Evolutionary conservation across 92 coral and sea anemone species (phyloP).

Genomic region (Bergia puertoricense): DNA sequence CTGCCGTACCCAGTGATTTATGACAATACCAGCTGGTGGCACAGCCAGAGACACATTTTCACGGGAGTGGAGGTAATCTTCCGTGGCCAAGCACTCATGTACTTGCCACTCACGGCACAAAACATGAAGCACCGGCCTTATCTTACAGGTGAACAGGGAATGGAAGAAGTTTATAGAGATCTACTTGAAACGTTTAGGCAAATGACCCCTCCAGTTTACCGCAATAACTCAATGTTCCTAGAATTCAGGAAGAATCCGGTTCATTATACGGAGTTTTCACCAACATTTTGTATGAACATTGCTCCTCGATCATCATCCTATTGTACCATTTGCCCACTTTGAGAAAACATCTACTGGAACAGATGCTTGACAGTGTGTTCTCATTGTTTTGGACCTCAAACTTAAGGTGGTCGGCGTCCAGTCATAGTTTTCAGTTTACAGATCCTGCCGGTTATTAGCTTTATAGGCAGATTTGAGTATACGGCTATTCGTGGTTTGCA

Average conservation of each 20-base stretch:
- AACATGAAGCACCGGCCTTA: not conserved
- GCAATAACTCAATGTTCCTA: not conserved
- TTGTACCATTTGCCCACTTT: conserved; percentile 45
- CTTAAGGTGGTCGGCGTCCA: too few relatives aligned
- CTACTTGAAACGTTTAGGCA: not conserved
- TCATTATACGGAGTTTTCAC: not conserved
- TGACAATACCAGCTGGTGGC: conserved; percentile 41
- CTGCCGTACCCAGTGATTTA: conserved; percentile 27
- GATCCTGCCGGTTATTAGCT: too few relatives aligned
- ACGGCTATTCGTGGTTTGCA: too few relatives aligned
- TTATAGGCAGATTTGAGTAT: too few relatives aligned
- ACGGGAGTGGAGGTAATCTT: conserved; percentile 49
- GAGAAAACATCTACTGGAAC: not conserved
- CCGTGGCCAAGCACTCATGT: conserved; percentile 48
- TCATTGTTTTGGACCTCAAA: not conserved
- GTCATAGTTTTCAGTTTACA: too few relatives aligned
- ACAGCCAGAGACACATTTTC: conserved; percentile 24
- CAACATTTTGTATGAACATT: conserved; percentile 39
- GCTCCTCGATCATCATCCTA: conserved; percentile 44
- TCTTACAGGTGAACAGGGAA: not conserved
- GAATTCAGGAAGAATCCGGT: not conserved
- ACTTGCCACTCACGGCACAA: conserved; percentile 30
- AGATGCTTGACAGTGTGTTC: not conserved
- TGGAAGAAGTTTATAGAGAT: not conserved
- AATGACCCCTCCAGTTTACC: not conserved